phyloP scores from a whole-genome alignment of 2,797 vertebrate species.

The Scleropages formosus region DNA sequence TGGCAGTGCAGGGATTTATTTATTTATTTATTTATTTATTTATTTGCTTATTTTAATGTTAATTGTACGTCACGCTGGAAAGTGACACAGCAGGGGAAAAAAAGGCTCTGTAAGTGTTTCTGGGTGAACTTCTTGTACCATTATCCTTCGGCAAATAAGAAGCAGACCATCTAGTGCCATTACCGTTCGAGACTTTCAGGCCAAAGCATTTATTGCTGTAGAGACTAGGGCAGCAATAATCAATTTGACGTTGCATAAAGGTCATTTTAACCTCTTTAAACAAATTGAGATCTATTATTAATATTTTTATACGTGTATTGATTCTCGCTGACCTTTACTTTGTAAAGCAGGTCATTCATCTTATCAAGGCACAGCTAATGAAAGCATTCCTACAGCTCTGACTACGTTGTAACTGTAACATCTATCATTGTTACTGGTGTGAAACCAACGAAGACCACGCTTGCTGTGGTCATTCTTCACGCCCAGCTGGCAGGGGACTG shows the following conservation, averaged over 20 bases:
- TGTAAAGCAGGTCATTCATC: conserved; percentile 56
- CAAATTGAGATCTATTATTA: conserved; percentile 59
- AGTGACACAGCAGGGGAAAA: not conserved
- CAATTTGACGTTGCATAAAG: conserved; percentile 62
- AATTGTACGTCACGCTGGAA: not conserved
- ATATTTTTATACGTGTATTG: conserved; percentile 61
- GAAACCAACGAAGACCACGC: conserved; percentile 29
- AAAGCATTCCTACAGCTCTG: conserved; percentile 47
- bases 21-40: too few species aligned
- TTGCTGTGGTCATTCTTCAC: conserved; percentile 30
- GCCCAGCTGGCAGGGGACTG: conserved; percentile 27
- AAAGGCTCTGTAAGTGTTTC: not conserved
- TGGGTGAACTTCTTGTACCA: not conserved
- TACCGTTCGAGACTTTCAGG: conserved; percentile 1
- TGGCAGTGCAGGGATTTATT: not conserved
- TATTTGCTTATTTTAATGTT: not conserved
- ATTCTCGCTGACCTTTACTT: conserved; percentile 64
- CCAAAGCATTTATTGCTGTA: conserved; percentile 38
- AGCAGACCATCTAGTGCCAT: conserved; percentile 1
- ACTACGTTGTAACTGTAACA: conserved; percentile 49
- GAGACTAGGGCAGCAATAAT: conserved; percentile 48
- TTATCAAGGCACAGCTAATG: conserved; percentile 49
- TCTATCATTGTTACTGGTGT: conserved; percentile 51
- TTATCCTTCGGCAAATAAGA: conserved; percentile 36
- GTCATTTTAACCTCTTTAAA: conserved; percentile 65